Conservation (phyloP, 2,113 vertebrate species). For the Alectura lathami region DNA sequence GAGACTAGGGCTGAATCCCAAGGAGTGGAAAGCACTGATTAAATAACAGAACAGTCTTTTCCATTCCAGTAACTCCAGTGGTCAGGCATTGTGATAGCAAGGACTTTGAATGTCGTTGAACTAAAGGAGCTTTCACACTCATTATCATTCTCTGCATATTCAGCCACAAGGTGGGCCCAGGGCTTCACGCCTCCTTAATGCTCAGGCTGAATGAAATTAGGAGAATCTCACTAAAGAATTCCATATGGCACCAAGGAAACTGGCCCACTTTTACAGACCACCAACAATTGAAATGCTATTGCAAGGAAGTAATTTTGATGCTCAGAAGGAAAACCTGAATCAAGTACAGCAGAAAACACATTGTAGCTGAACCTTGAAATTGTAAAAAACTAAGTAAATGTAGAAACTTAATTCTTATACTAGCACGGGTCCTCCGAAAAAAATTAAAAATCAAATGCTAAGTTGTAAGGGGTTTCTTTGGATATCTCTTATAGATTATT, state of each 20-base stretch:
- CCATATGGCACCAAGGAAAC: neutral
- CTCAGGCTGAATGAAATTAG: neutral
- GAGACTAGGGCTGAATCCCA: conserved; percentile 50
- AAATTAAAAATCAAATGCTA: neutral
- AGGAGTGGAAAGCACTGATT: conserved; percentile 47
- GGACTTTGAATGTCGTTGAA: conserved; percentile 54
- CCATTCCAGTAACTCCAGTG: conserved; percentile 60
- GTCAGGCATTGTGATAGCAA: conserved; percentile 46
- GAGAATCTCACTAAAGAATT: neutral
- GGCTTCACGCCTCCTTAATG: neutral
- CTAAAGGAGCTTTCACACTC: conserved; percentile 29
- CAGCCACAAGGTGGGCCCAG: neutral
- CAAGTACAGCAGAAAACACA: neutral
- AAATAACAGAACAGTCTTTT: conserved; percentile 59
- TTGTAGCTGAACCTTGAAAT: neutral
- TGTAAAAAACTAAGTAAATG: neutral
- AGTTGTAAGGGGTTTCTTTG: neutral
- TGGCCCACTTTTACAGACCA: neutral
- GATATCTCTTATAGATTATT: neutral
- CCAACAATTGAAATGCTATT: neutral
- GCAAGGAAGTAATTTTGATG: neutral
- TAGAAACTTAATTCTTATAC: neutral
- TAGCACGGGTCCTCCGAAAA: neutral
- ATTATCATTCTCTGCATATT: conserved; percentile 33
- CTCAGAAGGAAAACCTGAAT: neutral